These are phyloP conservation scores for Microcebus ravelobensis DNA, from an alignment of 2,113 vertebrate genomes.

Conservation along the genomic window DNA sequence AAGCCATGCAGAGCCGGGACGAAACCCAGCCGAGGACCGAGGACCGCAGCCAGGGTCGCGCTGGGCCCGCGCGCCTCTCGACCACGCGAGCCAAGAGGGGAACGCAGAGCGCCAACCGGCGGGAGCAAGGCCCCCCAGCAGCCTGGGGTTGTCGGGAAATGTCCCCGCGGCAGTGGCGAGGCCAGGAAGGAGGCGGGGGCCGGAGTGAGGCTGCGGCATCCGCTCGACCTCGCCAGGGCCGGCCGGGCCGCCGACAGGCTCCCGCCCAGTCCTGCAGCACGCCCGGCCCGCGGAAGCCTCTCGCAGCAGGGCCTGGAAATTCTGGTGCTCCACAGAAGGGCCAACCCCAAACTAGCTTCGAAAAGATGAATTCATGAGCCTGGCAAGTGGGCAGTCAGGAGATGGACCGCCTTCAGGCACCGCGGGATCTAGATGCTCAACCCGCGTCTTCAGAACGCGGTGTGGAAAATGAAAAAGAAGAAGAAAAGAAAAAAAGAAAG, in stretches of 20 bases:
- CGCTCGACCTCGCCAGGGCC: background rate
- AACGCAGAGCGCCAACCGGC: background rate
- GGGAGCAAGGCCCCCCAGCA: background rate
- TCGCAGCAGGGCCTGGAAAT: background rate
- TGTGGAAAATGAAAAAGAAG: no score
- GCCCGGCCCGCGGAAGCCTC: background rate
- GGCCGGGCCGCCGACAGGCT: background rate
- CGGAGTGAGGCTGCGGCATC: background rate
- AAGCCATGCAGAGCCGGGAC: background rate
- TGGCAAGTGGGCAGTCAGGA: no score
- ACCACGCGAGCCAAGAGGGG: background rate
- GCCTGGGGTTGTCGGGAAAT: background rate
- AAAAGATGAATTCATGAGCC: background rate
- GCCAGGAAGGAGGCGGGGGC: background rate
- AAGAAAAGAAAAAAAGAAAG: no score
- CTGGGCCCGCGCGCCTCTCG: background rate
- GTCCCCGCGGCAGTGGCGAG: background rate
- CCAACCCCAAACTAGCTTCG: background rate
- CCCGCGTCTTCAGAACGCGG: background rate
- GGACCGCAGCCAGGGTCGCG: background rate
- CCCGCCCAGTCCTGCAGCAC: background rate
- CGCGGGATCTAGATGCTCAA: background rate
- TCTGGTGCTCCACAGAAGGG: background rate
- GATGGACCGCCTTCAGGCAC: background rate
- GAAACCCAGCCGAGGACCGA: background rate